phyloP scores from a whole-genome alignment of 2,888 invertebrate genomes.

The Xanthostigma xanthostigma region DNA sequence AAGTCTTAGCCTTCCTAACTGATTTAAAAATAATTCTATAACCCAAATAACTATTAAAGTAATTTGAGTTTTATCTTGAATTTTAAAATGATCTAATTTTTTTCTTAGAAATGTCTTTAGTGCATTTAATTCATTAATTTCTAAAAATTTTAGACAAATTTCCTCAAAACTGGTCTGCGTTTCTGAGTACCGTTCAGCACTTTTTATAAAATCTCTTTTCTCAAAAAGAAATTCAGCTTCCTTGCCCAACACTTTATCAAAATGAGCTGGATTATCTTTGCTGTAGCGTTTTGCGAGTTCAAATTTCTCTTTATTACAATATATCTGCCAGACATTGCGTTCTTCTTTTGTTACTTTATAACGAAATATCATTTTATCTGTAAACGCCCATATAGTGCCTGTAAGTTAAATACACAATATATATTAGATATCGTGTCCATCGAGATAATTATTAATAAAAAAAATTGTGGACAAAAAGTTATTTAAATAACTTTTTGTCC shows the following conservation, averaged over 20 bases:
- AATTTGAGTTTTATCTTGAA: constrained; percentile 70
- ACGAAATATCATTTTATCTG: constrained; percentile 70
- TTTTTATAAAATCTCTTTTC: constrained; percentile 60
- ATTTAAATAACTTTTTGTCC: too few relatives aligned
- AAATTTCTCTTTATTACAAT: constrained; percentile 71
- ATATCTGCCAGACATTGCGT: constrained; percentile 77
- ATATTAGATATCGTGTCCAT: too few relatives aligned
- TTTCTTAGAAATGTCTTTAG: constrained; percentile 75
- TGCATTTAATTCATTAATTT: constrained; percentile 66
- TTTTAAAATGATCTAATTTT: constrained; percentile 58
- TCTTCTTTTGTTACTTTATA: constrained; percentile 76
- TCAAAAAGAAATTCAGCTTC: constrained; percentile 79
- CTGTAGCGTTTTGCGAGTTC: constrained; percentile 77
- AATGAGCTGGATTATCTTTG: constrained; percentile 59
- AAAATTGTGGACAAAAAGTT: too few relatives aligned
- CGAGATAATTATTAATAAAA: too few relatives aligned
- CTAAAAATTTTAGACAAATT: constrained; percentile 80
- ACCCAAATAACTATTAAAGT: constrained; percentile 93
- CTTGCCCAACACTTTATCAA: constrained; percentile 71
- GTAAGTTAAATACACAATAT: constrained; percentile 5
- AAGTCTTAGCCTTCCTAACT: constrained; percentile 60
- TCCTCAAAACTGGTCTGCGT: constrained; percentile 90
- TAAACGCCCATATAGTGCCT: constrained; percentile 70
- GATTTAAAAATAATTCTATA: constrained; percentile 79
- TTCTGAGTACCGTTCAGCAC: constrained; percentile 79